Base-by-base conservation (phyloP, 1,140 invertebrate species). In the Druon quercuslanigerum region DNA sequence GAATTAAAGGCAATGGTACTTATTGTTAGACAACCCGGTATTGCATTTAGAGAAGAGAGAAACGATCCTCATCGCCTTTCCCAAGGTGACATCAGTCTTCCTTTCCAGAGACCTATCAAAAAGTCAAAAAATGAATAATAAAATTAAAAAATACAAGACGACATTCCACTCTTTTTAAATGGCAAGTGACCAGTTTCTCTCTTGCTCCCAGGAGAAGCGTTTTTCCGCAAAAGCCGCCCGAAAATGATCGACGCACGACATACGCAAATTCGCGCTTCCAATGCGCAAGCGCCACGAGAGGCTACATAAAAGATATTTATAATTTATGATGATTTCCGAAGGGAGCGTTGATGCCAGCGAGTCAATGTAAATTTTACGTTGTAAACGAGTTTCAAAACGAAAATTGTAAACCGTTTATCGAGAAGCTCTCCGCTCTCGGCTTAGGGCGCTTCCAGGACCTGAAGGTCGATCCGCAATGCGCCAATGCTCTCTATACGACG, bases 251-350 rank as follows among this genome's bases (percentile, higher is more conserved):
- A 66, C 60, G 60, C 60, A 66, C 60, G 60, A 66, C 60, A 20
- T 66, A 66, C 60, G 60, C 60, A 66, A 66, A 66, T 46, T 66
- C 60, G 60, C 60, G 60, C 60, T 66, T 66, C 60, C 60, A 66
- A 33, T 66, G 60, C 56, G 72, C 52, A 77, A 77, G 76, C 71
- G 83, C 83, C 83, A 82, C 76, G 78, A 82, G 83, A 84, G 83
- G 83, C 83, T 84, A 82, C 76, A 76, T 57, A 76, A 82, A 56
- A 82, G 77, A 75, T 82, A 81, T 82, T 82, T 81, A 79, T 84
- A 81, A 82, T 81, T 82, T 82, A 82, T 74, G 66, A 82, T 79
- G 20, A 25, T 66, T 80, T 74, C 73, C 80, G 60, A 1, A 25
- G 20, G 19, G 71, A 66, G 60, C 75, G 33, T 54, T 73, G 76